Percentiles rank a stretch among this genome's conserved stretches.
Conservation (phyloP, 2,797 vertebrate species). For the Acanthurus leucopareius region DNA sequence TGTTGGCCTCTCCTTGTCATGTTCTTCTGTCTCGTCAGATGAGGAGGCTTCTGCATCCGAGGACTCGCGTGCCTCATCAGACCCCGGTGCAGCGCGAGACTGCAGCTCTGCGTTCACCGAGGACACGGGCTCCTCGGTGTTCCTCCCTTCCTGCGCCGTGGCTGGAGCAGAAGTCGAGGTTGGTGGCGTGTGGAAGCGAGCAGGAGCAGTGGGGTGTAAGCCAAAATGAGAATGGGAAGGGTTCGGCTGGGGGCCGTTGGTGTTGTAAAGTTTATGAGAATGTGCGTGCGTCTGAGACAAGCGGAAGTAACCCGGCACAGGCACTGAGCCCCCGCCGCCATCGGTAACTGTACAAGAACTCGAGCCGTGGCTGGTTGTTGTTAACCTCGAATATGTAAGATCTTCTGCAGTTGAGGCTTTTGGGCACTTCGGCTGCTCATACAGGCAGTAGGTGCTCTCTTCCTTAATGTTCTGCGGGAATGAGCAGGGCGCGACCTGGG, state of each 20-base stretch:
- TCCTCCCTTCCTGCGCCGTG: slow-evolving; percentile 64
- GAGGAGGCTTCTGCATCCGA: slow-evolving; percentile 93
- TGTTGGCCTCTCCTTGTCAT: slow-evolving; percentile 89
- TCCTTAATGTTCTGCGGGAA: slow-evolving; percentile 98
- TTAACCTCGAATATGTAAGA: slow-evolving; percentile 90
- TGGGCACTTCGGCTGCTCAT: slow-evolving; percentile 95
- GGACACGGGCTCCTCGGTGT: slow-evolving; percentile 81
- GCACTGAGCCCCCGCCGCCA: slow-evolving; percentile 87
- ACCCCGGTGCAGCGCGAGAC: slow-evolving; percentile 79
- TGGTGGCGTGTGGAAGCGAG: slow-evolving; percentile 90
- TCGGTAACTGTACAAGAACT: slow-evolving; percentile 87
- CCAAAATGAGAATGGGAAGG: slow-evolving; percentile 88
- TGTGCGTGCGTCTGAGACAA: slow-evolving; percentile 96
- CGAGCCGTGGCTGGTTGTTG: slow-evolving; percentile 72
- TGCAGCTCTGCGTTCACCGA: slow-evolving; percentile 74
- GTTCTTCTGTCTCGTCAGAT: slow-evolving; percentile 90
- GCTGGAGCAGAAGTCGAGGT: slow-evolving; percentile 82
- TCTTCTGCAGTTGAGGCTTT: slow-evolving; percentile 91
- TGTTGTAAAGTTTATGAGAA: slow-evolving; percentile 93
- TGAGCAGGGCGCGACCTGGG: slow-evolving; percentile 91
- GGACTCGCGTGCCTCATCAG: slow-evolving; percentile 90
- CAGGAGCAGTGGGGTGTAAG: slow-evolving; percentile 86
- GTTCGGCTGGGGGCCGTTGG: slow-evolving; percentile 86
- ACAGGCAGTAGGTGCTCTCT: slow-evolving; percentile 96
- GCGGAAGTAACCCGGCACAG: slow-evolving; percentile 98